Percentiles rank a stretch among this genome's conserved stretches.
phyloP scores from a whole-genome alignment of 2,888 invertebrate species.

The Himalopsyche anomala region DNA sequence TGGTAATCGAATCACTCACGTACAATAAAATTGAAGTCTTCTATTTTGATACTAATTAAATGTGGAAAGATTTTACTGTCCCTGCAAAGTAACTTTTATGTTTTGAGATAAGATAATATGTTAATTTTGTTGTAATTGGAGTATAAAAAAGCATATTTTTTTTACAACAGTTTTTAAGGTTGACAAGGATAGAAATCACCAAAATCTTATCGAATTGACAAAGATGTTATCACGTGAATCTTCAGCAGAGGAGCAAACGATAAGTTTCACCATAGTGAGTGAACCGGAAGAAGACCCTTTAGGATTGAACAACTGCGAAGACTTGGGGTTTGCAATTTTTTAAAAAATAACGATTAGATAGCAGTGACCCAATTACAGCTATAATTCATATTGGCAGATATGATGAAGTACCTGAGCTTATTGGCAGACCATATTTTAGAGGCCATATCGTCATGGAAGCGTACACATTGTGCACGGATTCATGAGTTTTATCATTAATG shows the following conservation, averaged over 20 bases:
- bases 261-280: constrained; percentile 40
- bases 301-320: constrained; percentile 18
- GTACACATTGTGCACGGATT: too few relatives aligned
- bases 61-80: too few relatives aligned
- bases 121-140: too few relatives aligned
- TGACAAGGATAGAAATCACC: not conserved
- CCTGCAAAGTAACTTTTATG: too few relatives aligned
- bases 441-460: too few relatives aligned
- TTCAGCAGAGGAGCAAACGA: not conserved
- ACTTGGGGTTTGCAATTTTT: not conserved
- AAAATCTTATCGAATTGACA: constrained; percentile 4
- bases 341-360: not conserved
- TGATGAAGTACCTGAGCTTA: too few relatives aligned
- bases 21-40: too few relatives aligned
- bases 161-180: constrained; percentile 26
- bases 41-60: not conserved
- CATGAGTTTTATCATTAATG: too few relatives aligned
- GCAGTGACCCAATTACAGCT: not conserved
- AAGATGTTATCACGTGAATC: constrained; percentile 23
- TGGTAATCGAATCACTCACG: too few relatives aligned
- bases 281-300: constrained; percentile 42
- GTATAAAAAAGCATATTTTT: too few relatives aligned
- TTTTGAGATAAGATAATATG: too few relatives aligned
- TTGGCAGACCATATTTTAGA: too few relatives aligned
- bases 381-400: not conserved